Conservation (phyloP, 2,113 vertebrate genomes). For the Dromas ardeola region DNA sequence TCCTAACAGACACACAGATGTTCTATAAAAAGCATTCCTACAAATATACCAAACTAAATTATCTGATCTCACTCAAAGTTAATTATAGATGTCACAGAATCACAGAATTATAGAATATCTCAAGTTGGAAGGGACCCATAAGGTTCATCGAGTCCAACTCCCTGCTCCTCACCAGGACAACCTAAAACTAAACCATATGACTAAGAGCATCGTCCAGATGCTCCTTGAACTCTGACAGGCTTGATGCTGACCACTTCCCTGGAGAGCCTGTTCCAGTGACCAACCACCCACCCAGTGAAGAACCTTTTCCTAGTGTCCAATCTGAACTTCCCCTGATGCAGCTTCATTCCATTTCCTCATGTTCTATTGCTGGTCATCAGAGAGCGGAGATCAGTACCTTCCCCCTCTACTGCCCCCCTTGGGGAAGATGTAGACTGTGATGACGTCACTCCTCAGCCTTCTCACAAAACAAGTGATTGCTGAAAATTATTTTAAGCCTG, state of each 20-base stretch:
- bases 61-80: background rate
- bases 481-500: background rate
- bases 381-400: background rate
- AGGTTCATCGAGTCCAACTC: background rate
- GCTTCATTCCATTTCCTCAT: background rate
- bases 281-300: background rate
- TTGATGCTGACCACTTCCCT: background rate
- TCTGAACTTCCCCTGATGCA: background rate
- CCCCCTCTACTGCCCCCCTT: accelerated
- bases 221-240: background rate
- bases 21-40: background rate
- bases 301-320: background rate
- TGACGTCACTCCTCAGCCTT: background rate
- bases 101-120: background rate
- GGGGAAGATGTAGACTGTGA: background rate
- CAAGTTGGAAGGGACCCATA: background rate
- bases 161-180: background rate
- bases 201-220: accelerated
- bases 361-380: background rate
- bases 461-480: background rate
- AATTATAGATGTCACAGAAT: background rate
- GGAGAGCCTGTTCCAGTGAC: background rate
- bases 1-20: background rate
- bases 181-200: background rate
- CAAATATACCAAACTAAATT: background rate